Conservation (phyloP, 2,797 vertebrate genomes). For the Eremophila alpestris region DNA sequence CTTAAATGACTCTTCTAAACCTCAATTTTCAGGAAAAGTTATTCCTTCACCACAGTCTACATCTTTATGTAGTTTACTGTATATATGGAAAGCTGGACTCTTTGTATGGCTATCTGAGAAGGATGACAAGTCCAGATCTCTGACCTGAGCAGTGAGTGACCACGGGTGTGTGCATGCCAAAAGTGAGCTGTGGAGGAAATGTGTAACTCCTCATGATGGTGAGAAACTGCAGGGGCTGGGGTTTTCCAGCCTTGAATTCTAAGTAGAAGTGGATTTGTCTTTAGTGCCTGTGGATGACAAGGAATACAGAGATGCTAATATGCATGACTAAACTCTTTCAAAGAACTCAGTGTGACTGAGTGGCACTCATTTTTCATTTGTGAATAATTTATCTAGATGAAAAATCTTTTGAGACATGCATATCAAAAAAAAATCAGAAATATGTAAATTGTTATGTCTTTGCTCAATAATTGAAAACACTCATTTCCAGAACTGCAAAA, state of each 20-base stretch:
- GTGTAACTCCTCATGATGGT: background rate
- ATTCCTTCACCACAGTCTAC: background rate
- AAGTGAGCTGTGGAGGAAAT: background rate
- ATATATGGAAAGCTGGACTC: background rate
- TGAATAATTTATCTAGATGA: conserved; percentile 34
- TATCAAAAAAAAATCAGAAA: conserved; percentile 48
- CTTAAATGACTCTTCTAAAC: background rate
- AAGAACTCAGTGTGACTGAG: conserved; percentile 21
- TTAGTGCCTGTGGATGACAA: conserved; percentile 11
- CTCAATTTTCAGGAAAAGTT: background rate
- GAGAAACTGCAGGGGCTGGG: background rate
- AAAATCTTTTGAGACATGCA: conserved; percentile 34
- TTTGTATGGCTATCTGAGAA: background rate
- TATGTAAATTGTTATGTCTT: conserved; percentile 52
- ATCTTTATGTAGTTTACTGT: background rate
- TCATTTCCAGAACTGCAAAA: conserved; percentile 17
- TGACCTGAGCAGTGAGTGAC: background rate
- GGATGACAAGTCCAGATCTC: background rate
- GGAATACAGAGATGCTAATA: background rate
- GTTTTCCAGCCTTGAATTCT: background rate
- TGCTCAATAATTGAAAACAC: conserved; percentile 52
- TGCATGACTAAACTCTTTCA: conserved; percentile 44
- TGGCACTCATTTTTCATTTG: conserved; percentile 36
- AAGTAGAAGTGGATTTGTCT: conserved; percentile 9
- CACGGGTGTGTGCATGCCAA: background rate